Conservation (phyloP, 2,797 vertebrate species). For the Pseudocheirus occidentalis region DNA sequence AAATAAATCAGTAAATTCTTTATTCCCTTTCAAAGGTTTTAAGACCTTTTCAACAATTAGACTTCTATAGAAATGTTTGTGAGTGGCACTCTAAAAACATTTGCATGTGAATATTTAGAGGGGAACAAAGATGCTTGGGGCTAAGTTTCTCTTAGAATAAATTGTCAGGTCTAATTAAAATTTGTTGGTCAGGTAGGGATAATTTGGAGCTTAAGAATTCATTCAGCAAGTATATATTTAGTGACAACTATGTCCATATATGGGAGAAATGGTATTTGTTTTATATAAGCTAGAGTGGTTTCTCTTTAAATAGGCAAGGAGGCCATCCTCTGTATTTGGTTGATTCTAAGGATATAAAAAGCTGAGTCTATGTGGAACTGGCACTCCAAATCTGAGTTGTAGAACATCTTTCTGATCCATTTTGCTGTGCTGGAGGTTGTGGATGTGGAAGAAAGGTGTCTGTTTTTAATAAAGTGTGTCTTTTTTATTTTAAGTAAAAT, state of each 20-base stretch:
- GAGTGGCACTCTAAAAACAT: constrained; percentile 1
- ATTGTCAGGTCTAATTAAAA: not conserved
- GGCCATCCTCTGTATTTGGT: not conserved
- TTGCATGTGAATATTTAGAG: constrained; percentile 6
- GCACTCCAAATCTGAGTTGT: not conserved
- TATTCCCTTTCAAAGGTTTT: not conserved
- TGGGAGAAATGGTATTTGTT: not conserved
- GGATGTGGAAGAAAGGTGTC: not conserved
- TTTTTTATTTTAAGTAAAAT: not conserved
- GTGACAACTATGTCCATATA: not conserved
- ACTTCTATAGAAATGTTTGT: not conserved
- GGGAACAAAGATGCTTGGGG: not conserved
- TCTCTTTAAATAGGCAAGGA: not conserved
- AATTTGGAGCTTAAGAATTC: not conserved
- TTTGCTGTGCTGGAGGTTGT: not conserved
- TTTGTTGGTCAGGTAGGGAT: not conserved
- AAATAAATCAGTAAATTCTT: not conserved
- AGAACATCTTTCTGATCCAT: not conserved
- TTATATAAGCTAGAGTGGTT: not conserved
- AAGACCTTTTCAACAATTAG: not conserved
- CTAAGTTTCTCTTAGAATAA: not conserved
- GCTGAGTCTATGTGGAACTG: not conserved
- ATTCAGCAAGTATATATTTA: not conserved
- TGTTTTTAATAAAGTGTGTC: not conserved
- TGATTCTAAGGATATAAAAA: not conserved